Conservation (phyloP, 1,140 invertebrate genomes). For the Eubasilissa regina region DNA sequence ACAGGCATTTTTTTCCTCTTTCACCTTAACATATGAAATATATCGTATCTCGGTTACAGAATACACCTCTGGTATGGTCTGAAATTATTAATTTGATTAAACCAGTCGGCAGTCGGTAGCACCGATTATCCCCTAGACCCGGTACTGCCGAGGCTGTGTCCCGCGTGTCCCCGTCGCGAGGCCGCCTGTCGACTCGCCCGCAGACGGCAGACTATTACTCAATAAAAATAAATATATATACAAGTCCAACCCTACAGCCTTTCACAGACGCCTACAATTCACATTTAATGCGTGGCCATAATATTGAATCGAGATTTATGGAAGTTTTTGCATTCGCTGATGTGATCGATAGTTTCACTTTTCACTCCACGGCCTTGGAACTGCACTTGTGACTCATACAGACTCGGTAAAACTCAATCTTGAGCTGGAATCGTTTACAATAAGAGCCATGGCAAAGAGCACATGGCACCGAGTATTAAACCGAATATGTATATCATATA, state of each 20-base stretch:
- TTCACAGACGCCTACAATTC: slow-evolving; percentile 2
- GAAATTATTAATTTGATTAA: no score
- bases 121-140: neutral
- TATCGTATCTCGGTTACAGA: no score
- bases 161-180: neutral
- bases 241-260: slow-evolving; percentile 3
- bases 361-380: neutral
- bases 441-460: neutral
- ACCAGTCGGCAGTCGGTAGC: no score
- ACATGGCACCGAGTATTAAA: no score
- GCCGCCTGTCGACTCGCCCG: neutral
- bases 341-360: neutral
- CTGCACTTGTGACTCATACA: no score
- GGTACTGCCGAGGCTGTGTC: neutral
- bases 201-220: neutral
- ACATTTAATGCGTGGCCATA: slow-evolving; percentile 15
- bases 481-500: no score
- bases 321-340: neutral
- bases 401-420: no score
- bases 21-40: no score
- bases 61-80: no score
- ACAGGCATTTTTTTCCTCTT: no score
- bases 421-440: neutral
- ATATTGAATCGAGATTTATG: neutral
- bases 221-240: slow-evolving; percentile 4